Percentiles rank a stretch among this genome's conserved stretches.
These are phyloP conservation scores for Camponotus vicinus DNA, from an alignment of 1,140 invertebrate genomes.

Conservation along the genomic window DNA sequence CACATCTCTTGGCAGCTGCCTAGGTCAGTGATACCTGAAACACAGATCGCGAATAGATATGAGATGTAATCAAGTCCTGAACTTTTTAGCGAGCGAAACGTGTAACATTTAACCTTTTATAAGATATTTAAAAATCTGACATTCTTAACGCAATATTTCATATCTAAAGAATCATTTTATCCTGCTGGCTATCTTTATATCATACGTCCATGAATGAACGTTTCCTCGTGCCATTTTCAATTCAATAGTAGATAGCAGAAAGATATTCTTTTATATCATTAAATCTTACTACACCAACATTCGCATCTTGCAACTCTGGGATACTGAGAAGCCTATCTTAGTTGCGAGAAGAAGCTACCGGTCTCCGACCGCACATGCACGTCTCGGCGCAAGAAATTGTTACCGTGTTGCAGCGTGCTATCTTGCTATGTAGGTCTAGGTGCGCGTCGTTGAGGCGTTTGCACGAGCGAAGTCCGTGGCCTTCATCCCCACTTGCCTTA, in stretches of 20 bases:
- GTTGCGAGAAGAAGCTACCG: constrained; percentile 16
- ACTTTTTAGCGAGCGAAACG: neutral
- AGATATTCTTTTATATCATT: neutral
- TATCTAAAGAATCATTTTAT: neutral
- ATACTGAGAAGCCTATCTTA: constrained; percentile 11
- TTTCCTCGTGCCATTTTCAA: neutral
- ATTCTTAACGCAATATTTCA: neutral
- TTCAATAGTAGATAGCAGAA: neutral
- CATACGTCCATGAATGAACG: neutral
- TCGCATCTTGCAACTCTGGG: neutral
- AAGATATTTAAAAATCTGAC: neutral
- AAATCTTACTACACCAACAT: neutral
- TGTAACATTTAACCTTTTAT: neutral
- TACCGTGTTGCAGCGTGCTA: constrained; percentile 64
- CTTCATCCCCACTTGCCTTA: constrained; percentile 78
- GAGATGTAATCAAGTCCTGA: neutral
- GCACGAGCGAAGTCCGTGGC: constrained; percentile 66
- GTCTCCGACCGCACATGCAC: constrained; percentile 51
- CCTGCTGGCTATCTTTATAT: neutral
- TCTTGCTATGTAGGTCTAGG: constrained; percentile 80
- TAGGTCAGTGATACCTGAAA: constrained; percentile 57
- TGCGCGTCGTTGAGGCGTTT: constrained; percentile 69
- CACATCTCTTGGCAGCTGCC: constrained; percentile 81
- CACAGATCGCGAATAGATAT: neutral
- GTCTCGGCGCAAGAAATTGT: constrained; percentile 36